Conservation (phyloP, 2,113 vertebrate genomes). For the Clupea harengus region DNA sequence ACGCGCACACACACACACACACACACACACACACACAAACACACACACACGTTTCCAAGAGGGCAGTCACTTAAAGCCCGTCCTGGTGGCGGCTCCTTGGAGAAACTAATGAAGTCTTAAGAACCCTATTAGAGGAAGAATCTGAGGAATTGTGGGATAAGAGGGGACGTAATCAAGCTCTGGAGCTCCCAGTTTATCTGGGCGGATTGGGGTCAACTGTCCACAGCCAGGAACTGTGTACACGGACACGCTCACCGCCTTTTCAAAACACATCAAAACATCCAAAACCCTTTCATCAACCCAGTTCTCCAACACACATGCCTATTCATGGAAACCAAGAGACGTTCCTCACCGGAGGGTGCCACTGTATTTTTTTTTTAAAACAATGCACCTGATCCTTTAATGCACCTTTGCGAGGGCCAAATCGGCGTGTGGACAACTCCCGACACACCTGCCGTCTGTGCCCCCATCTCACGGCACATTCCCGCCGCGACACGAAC, state of each 20-base stretch:
- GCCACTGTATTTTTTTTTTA: background rate
- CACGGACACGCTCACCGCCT: background rate
- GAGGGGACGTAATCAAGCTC: background rate
- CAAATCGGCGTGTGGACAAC: background rate
- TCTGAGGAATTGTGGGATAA: background rate
- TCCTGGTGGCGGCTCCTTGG: background rate
- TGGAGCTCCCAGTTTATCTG: background rate
- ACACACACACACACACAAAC: slow-evolving; percentile 18
- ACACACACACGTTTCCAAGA: background rate
- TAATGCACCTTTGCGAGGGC: background rate
- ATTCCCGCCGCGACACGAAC: background rate
- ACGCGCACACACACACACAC: slow-evolving; percentile 16
- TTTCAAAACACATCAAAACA: background rate
- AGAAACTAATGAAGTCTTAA: background rate
- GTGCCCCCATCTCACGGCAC: background rate
- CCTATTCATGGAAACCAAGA: background rate
- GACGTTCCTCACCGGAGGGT: background rate
- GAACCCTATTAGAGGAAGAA: background rate
- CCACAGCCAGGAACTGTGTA: background rate
- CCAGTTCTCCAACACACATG: background rate
- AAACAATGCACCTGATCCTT: background rate
- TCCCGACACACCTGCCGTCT: background rate
- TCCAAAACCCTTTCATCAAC: background rate
- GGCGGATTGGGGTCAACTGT: background rate
- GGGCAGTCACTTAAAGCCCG: background rate